Conservation (phyloP, 2,888 invertebrate species). For the Colletes collaris region DNA sequence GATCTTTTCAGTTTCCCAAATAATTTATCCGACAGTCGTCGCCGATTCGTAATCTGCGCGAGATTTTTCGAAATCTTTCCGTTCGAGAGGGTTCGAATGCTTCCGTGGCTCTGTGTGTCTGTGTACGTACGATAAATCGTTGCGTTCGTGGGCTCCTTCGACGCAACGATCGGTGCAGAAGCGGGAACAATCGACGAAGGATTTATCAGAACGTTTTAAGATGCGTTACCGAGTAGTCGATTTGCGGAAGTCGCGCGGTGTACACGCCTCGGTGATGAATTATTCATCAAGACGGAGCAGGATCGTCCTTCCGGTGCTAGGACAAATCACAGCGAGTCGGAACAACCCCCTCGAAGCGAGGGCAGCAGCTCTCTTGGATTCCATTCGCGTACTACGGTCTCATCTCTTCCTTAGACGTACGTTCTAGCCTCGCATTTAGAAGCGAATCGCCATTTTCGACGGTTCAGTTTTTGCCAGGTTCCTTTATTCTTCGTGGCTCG, state of each 20-base stretch:
- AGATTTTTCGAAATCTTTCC: no score
- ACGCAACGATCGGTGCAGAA: not conserved
- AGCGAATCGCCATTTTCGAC: conserved; percentile 7
- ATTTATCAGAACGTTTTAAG: conserved; percentile 62
- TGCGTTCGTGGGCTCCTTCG: no score
- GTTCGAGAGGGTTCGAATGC: no score
- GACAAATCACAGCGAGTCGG: conserved; percentile 64
- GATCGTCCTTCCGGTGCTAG: conserved; percentile 54
- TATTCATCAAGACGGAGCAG: conserved; percentile 63
- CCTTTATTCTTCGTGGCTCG: no score
- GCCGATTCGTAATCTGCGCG: no score
- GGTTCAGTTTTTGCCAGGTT: conserved; percentile 11
- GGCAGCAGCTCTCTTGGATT: conserved; percentile 17
- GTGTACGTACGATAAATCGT: no score
- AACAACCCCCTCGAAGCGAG: conserved; percentile 46
- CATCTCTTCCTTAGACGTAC: conserved; percentile 8
- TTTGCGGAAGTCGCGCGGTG: conserved; percentile 57
- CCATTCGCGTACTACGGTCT: conserved; percentile 1
- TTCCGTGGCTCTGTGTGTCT: no score
- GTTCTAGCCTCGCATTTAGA: conserved; percentile 15
- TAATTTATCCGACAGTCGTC: no score
- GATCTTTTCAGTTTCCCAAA: no score
- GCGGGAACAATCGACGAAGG: conserved; percentile 31
- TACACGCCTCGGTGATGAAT: conserved; percentile 63
- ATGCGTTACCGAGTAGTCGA: conserved; percentile 54